Conservation (phyloP, 2,113 vertebrate genomes). For the Mobula hypostoma region DNA sequence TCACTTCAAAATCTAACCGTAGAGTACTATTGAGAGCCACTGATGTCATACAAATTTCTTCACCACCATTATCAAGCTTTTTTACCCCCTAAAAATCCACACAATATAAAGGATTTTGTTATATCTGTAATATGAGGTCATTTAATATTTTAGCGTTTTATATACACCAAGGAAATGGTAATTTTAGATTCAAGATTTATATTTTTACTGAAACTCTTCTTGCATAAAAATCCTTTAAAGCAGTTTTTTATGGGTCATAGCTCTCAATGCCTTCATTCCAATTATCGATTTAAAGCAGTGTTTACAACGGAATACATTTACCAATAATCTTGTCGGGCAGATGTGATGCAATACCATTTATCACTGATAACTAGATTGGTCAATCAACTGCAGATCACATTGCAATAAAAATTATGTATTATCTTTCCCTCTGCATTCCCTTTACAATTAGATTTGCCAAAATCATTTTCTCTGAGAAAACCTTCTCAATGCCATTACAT, state of each 20-base stretch:
- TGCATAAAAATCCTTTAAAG: background rate
- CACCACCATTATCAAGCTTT: background rate
- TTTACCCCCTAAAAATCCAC: background rate
- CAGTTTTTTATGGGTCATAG: background rate
- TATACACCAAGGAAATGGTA: background rate
- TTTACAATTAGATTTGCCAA: background rate
- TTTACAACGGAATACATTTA: background rate
- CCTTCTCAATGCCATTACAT: background rate
- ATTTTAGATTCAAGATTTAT: background rate
- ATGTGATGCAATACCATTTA: background rate
- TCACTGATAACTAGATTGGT: background rate
- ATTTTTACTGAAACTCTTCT: no score
- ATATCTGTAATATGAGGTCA: background rate
- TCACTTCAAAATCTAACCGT: background rate
- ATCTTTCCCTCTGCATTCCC: background rate
- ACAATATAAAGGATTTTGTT: background rate
- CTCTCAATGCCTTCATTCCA: background rate
- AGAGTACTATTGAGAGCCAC: conserved; percentile 7
- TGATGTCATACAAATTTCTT: conserved; percentile 21
- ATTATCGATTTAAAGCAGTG: background rate
- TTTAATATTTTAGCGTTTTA: background rate
- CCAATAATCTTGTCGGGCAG: background rate
- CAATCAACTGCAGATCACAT: background rate
- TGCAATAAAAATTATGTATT: background rate
- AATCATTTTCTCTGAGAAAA: background rate